These are phyloP conservation scores for Leucozona laternaria DNA, from an alignment of 2,888 invertebrate genomes.

Conservation along the genomic window DNA sequence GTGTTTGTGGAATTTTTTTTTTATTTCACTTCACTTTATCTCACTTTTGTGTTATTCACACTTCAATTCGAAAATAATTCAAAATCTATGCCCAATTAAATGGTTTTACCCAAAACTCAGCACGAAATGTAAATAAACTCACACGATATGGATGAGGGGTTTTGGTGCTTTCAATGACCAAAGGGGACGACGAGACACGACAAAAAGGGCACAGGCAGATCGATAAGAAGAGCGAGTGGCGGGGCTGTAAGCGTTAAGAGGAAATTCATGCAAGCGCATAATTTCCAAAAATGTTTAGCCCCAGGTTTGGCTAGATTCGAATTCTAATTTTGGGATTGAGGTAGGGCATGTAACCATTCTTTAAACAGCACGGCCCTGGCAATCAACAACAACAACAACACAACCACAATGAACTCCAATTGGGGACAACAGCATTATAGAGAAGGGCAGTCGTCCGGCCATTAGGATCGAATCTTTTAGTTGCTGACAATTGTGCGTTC, in stretches of 20 bases:
- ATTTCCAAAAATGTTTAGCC: constrained; percentile 34
- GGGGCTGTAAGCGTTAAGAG: background rate
- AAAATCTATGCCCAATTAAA: constrained; percentile 64
- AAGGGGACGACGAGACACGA: background rate
- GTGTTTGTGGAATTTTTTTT: constrained; percentile 5
- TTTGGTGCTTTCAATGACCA: background rate
- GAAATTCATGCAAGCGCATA: constrained; percentile 49
- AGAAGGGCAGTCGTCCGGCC: constrained; percentile 56
- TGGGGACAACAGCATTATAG: constrained; percentile 48
- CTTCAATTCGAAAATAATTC: constrained; percentile 48
- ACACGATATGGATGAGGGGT: constrained; percentile 1
- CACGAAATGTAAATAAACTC: constrained; percentile 60
- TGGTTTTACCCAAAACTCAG: constrained; percentile 47
- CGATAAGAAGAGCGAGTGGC: background rate
- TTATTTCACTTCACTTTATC: background rate
- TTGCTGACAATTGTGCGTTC: constrained; percentile 26
- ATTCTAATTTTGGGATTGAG: constrained; percentile 71
- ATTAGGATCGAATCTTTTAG: constrained; percentile 34
- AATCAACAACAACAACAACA: constrained; percentile 20
- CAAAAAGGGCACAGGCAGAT: background rate
- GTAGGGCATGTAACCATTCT: constrained; percentile 63
- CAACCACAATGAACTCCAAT: constrained; percentile 51
- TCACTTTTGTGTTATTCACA: constrained; percentile 25
- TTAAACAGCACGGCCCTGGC: constrained; percentile 38
- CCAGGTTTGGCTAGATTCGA: constrained; percentile 15